Percentiles rank a stretch among this genome's conserved stretches.
These are phyloP conservation scores for Phrynosoma platyrhinos DNA, from an alignment of 2,113 vertebrate genomes.

Conservation along the genomic window DNA sequence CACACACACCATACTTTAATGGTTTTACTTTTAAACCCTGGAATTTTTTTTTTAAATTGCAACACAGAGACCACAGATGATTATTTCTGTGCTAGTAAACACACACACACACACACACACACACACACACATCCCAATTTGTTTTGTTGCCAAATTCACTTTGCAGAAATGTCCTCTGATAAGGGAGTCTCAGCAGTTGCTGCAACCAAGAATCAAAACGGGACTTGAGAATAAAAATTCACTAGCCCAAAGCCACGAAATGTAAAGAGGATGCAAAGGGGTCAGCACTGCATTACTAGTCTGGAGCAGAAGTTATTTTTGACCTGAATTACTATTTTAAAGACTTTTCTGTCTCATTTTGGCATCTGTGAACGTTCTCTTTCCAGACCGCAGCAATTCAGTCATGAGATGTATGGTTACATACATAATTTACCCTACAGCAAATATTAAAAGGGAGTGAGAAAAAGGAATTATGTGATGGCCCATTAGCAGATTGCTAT, in stretches of 20 bases:
- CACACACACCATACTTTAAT: not conserved
- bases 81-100: not conserved
- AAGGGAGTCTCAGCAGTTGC: not conserved
- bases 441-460: not conserved
- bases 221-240: not conserved
- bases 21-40: not conserved
- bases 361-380: not conserved
- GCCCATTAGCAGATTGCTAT: not conserved
- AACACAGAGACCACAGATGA: too few relatives aligned
- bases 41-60: too few relatives aligned
- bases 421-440: not conserved
- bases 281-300: not conserved
- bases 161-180: not conserved
- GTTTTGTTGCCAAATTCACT: not conserved
- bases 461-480: not conserved
- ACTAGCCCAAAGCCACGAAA: not conserved
- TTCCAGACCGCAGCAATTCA: not conserved
- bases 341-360: not conserved
- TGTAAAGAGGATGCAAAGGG: too few relatives aligned
- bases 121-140: not conserved
- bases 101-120: not conserved
- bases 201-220: not conserved
- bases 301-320: not conserved
- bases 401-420: not conserved
- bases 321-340: not conserved